phyloP scores from a whole-genome alignment of 2,888 invertebrate species.

The Ctenicera cuprea region DNA sequence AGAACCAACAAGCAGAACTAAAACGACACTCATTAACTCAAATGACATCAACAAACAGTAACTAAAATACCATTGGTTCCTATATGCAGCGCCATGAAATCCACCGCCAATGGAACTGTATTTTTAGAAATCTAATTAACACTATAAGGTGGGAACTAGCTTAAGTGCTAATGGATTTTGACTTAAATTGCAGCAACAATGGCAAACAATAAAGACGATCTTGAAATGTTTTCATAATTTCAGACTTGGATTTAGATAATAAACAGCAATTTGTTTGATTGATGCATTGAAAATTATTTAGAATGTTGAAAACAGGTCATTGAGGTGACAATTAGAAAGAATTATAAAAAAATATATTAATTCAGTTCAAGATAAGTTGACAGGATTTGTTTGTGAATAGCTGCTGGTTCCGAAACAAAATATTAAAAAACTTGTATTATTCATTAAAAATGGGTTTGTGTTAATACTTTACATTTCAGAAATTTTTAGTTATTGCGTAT shows the following conservation, averaged over 20 bases:
- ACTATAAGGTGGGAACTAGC: conserved; percentile 49
- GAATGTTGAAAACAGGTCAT: not conserved
- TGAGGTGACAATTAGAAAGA: no score
- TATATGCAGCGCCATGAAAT: conserved; percentile 45
- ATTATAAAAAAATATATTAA: no score
- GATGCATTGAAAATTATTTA: not conserved
- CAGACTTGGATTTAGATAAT: not conserved
- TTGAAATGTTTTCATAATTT: not conserved
- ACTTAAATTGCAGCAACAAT: conserved; percentile 2
- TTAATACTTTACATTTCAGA: no score
- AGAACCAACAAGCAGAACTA: conserved; percentile 55
- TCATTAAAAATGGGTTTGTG: no score
- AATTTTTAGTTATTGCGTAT: no score
- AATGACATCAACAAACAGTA: conserved; percentile 48
- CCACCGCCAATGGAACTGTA: conserved; percentile 55
- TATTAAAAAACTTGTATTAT: no score
- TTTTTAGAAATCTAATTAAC: conserved; percentile 54
- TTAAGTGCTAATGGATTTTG: conserved; percentile 45
- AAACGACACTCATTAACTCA: conserved; percentile 53
- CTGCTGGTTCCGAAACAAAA: no score
- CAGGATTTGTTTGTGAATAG: no score
- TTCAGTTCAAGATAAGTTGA: no score
- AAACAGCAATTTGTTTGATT: not conserved
- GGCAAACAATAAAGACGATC: not conserved
- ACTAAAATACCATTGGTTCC: conserved; percentile 52